A percentile compares a stretch with the other conserved stretches of the same genome.
These are phyloP conservation scores for Pilophorus perplexus DNA, from an alignment of 2,888 invertebrate genomes.

Conservation along the genomic window DNA sequence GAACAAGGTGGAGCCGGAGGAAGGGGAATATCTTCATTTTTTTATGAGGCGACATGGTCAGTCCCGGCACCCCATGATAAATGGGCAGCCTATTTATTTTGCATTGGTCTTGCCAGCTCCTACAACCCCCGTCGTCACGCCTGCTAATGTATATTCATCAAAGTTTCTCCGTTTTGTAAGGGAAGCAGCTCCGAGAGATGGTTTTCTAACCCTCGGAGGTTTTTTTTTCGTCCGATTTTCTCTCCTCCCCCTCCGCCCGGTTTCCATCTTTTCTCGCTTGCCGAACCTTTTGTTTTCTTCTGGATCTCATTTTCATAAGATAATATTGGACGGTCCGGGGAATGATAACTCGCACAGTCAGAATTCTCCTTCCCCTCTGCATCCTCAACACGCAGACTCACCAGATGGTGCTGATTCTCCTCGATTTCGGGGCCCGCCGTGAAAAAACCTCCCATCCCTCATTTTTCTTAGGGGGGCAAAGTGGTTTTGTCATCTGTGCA, in stretches of 20 bases:
- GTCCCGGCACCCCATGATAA: slow-evolving; percentile 40
- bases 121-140: slow-evolving; percentile 19
- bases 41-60: slow-evolving; percentile 41
- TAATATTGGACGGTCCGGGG: slow-evolving; percentile 32
- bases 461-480: no score
- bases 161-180: not conserved
- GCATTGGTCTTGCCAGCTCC: slow-evolving; percentile 30
- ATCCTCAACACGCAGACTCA: no score
- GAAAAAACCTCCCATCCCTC: not conserved
- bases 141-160: slow-evolving; percentile 42
- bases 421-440: slow-evolving; percentile 3
- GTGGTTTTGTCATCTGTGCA: no score
- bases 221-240: slow-evolving; percentile 15
- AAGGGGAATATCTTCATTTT: slow-evolving; percentile 38
- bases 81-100: slow-evolving; percentile 41
- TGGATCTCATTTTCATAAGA: slow-evolving; percentile 41
- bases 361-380: no score
- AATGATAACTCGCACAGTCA: slow-evolving; percentile 24
- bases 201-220: not conserved
- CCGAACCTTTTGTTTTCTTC: slow-evolving; percentile 30
- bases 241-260: not conserved
- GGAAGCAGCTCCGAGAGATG: not conserved
- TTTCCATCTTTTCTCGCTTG: not conserved
- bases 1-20: not conserved
- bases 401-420: slow-evolving; percentile 24